These are phyloP conservation scores for Emydocephalus ijimae DNA, from an alignment of 2,113 vertebrate species.

Conservation along the genomic window DNA sequence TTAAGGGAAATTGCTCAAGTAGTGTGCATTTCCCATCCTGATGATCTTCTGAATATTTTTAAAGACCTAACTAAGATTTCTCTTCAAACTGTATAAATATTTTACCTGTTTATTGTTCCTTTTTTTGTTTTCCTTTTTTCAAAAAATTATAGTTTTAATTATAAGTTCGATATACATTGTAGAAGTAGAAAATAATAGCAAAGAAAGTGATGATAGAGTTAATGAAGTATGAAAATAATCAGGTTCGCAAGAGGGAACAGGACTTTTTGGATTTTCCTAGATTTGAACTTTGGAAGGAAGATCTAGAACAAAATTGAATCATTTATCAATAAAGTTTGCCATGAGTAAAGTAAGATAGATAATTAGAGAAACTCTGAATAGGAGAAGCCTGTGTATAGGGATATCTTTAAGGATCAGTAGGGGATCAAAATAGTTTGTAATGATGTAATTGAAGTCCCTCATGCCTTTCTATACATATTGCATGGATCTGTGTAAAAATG, in stretches of 20 bases:
- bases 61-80: background rate
- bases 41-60: background rate
- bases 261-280: constrained; percentile 29
- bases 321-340: background rate
- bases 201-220: background rate
- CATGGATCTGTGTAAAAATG: background rate
- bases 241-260: background rate
- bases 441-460: background rate
- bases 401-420: background rate
- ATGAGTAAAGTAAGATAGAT: background rate
- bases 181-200: background rate
- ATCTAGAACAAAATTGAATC: background rate
- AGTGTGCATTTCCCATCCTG: background rate
- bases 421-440: background rate
- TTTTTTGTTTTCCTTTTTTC: background rate
- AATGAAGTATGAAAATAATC: constrained; percentile 2
- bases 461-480: background rate
- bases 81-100: background rate
- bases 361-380: background rate
- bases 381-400: background rate
- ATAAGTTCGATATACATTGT: background rate
- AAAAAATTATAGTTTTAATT: background rate
- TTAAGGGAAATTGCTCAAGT: background rate
- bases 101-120: background rate
- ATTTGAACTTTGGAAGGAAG: background rate